Evolutionary conservation across 2,797 vertebrate species (phyloP).

Genomic region (Protosalanx chinensis): DNA sequence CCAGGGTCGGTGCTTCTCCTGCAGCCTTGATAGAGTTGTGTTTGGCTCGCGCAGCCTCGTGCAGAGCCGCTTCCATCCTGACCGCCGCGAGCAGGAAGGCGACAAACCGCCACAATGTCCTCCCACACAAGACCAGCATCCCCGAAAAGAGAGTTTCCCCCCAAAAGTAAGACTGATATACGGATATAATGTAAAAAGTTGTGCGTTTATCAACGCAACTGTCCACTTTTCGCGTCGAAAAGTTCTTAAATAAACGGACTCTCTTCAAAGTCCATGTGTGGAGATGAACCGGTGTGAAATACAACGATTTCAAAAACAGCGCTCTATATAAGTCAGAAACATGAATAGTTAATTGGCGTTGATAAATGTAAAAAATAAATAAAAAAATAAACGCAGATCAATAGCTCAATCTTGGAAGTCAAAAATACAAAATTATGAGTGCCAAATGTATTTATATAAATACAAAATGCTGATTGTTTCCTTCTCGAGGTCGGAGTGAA

Average conservation of each 20-base stretch:
- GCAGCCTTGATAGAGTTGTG: slow-evolving; percentile 94
- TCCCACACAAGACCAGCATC: slow-evolving; percentile 81
- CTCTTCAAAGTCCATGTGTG: slow-evolving; percentile 56
- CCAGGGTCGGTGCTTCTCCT: slow-evolving; percentile 75
- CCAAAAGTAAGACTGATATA: background rate
- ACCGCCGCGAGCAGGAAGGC: slow-evolving; percentile 82
- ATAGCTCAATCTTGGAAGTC: background rate
- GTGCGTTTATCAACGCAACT: background rate
- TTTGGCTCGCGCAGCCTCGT: slow-evolving; percentile 80
- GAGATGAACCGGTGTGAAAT: slow-evolving; percentile 20
- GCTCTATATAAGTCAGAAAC: slow-evolving; percentile 42
- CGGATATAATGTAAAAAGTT: background rate
- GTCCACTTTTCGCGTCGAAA: slow-evolving; percentile 9
- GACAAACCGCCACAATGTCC: slow-evolving; percentile 79
- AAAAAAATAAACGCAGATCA: background rate
- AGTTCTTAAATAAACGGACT: slow-evolving; percentile 37
- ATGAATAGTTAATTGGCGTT: slow-evolving; percentile 41
- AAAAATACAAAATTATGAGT: background rate
- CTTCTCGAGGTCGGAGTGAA: slow-evolving; percentile 35
- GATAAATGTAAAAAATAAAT: slow-evolving; percentile 21
- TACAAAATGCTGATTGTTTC: slow-evolving; percentile 34
- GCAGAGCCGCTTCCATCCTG: slow-evolving; percentile 82
- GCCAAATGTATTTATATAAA: background rate
- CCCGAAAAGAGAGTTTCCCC: slow-evolving; percentile 46
- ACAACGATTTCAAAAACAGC: slow-evolving; percentile 12